Base-by-base conservation (phyloP, 1,140 invertebrate genomes). In the Wasmannia auropunctata region DNA sequence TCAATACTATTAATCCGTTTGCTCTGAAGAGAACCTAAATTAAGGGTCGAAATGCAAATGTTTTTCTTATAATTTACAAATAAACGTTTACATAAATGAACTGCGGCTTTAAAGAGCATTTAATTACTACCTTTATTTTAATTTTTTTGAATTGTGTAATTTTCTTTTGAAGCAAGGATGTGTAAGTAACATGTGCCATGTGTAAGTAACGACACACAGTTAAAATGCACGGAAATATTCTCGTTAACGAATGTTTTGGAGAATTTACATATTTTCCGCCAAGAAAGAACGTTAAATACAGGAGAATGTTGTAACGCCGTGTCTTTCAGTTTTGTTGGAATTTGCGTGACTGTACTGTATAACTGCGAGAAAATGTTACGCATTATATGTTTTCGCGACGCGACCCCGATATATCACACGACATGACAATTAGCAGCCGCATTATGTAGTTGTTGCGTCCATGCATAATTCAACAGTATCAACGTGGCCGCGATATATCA, bases 401-500 rank as follows among this genome's bases (percentile, higher is more conserved):
- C 34, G 79, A 43, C 65, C 65, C 72, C 79, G 79, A 72, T 81
- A 72, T 58, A 81, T 81, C 79, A 81, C 25, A 43, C 49, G 37
- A 72, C 67, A 81, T 58, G 79, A 81, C 65, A 81, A 81, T 81
- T 81, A 81, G 49, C 65, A 81, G 65, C 65, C 65, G 65, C 37
- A 72, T 81, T 81, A 81, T 72, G 51, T 31, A 81, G 79, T 81
- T 81, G 79, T 81, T 81, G 65, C 51, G 43, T 72, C 65, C 65
- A 81, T 81, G 79, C 65, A 81, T 81, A 81, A 81, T 81, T 81
- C 51, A 81, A 67, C 62, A 49, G 63, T 80, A 79, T 79, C 76
- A 79, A 56, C 79, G 37, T 37, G 65, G 22, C 79, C 34, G 11
- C 43, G 60, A 80, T 81, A 72, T 72, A 81, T 81, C 79, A 81